These are phyloP conservation scores for Phataginus tricuspis DNA, from an alignment of 2,797 vertebrate species.

Conservation along the genomic window DNA sequence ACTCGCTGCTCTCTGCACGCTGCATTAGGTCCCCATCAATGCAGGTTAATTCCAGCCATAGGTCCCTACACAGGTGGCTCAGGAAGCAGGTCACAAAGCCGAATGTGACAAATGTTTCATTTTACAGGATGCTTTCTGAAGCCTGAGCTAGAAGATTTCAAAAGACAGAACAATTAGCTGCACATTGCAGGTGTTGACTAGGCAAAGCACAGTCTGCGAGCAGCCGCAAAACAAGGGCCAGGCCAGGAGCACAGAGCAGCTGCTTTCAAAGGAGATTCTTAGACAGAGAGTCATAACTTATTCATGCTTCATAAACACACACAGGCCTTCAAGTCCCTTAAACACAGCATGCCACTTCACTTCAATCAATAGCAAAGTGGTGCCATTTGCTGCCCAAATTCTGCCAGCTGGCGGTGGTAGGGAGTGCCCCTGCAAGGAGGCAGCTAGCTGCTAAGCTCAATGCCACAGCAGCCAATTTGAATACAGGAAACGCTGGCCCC, in stretches of 20 bases:
- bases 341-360: not conserved
- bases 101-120: not conserved
- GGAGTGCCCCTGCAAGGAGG: not conserved
- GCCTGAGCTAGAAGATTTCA: not conserved
- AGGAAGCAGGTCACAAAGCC: not conserved
- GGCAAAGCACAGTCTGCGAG: not conserved
- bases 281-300: slow-evolving; percentile 31
- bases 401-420: not conserved
- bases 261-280: slow-evolving; percentile 42
- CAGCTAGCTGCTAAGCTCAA: not conserved
- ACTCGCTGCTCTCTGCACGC: fast-evolving
- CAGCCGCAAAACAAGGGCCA: not conserved
- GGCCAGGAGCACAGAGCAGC: fast-evolving
- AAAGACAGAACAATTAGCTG: not conserved
- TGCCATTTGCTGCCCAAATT: slow-evolving; percentile 23
- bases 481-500: not conserved
- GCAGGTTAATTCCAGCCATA: not conserved
- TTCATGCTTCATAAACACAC: slow-evolving; percentile 41
- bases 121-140: not conserved
- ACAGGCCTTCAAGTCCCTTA: not conserved
- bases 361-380: slow-evolving; percentile 63
- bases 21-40: not conserved
- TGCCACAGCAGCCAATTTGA: not conserved
- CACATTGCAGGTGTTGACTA: not conserved
- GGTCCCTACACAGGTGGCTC: not conserved